These are phyloP conservation scores for Drosophila sturtevanti DNA, from an alignment of 1,140 invertebrate genomes.

Conservation along the genomic window DNA sequence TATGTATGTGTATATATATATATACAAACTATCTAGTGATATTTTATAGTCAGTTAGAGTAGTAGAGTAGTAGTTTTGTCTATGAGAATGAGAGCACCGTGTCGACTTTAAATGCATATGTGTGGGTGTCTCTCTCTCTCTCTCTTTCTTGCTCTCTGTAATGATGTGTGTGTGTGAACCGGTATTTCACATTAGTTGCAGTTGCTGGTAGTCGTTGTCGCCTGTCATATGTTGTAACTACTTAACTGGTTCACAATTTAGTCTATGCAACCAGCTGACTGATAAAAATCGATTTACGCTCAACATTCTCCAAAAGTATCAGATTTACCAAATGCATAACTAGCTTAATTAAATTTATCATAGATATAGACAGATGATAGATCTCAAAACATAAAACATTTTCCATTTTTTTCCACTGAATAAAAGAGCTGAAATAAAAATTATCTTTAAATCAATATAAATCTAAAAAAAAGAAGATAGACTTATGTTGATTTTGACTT, in stretches of 20 bases:
- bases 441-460: too few relatives aligned
- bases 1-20: slow-evolving; percentile 12
- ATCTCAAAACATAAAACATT: too few relatives aligned
- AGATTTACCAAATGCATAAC: not conserved
- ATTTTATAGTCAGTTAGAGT: slow-evolving; percentile 8
- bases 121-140: slow-evolving; percentile 14
- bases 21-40: slow-evolving; percentile 1
- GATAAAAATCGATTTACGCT: slow-evolving; percentile 16
- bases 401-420: too few relatives aligned
- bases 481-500: too few relatives aligned
- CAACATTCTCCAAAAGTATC: slow-evolving; percentile 8
- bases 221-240: slow-evolving; percentile 11
- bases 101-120: slow-evolving; percentile 31
- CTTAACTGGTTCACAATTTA: slow-evolving; percentile 8
- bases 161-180: slow-evolving; percentile 50
- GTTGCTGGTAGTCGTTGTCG: slow-evolving; percentile 15
- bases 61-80: slow-evolving; percentile 14
- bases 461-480: too few relatives aligned
- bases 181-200: slow-evolving; percentile 60
- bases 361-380: not conserved
- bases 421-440: too few relatives aligned
- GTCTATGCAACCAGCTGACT: slow-evolving; percentile 4
- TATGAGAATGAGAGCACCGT: slow-evolving; percentile 69
- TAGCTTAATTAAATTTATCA: not conserved
- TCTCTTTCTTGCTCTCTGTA: slow-evolving; percentile 31